Conservation (phyloP, 2,797 vertebrate species). For the Geotrypetes seraphini region DNA sequence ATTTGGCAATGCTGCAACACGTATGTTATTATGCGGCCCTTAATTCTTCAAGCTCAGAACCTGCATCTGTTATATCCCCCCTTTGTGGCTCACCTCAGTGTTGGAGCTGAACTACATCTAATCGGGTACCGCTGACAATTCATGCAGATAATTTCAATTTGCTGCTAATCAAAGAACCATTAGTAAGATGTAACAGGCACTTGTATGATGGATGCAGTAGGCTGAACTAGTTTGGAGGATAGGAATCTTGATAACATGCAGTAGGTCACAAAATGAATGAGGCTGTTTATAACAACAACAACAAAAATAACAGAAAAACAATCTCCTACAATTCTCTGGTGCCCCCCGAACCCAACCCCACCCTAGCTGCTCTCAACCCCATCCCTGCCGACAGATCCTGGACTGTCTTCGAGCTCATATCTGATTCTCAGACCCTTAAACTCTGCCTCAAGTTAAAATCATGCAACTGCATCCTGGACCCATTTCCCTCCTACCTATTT, state of each 20-base stretch:
- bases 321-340: too few species aligned
- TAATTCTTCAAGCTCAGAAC: neutral
- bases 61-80: neutral
- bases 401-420: too few species aligned
- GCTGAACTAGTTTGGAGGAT: neutral
- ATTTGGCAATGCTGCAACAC: neutral
- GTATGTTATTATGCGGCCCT: neutral
- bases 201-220: constrained; percentile 15
- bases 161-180: constrained; percentile 20
- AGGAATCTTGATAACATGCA: neutral
- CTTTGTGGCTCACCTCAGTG: neutral
- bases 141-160: constrained; percentile 21
- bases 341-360: too few species aligned
- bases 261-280: too few species aligned
- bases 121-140: constrained; percentile 9
- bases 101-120: constrained; percentile 3
- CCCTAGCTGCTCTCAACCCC: too few species aligned
- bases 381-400: too few species aligned
- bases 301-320: too few species aligned
- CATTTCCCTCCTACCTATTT: too few species aligned
- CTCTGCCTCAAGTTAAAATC: too few species aligned
- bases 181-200: constrained; percentile 3
- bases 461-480: too few species aligned
- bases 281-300: too few species aligned
- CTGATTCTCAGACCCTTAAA: too few species aligned